A percentile compares a stretch with the other conserved stretches of the same genome.
Conservation (phyloP, 2,113 vertebrate genomes). For the Serilophus lunatus region DNA sequence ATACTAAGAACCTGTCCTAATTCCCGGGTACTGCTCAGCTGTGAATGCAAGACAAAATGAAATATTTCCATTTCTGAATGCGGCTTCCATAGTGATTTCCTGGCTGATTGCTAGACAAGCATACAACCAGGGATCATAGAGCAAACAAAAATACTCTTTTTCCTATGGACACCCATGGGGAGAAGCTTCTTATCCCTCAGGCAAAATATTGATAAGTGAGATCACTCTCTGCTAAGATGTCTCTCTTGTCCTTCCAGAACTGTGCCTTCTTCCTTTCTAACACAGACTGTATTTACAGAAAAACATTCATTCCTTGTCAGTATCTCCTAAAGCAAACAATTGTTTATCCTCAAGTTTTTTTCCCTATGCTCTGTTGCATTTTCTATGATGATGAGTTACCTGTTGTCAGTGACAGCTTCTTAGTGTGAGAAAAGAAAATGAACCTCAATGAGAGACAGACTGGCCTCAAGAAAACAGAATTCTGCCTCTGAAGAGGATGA, state of each 20-base stretch:
- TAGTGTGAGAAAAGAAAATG: constrained; percentile 1
- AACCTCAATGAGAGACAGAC: background rate
- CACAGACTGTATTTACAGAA: background rate
- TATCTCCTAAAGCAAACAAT: constrained; percentile 24
- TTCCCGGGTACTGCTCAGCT: background rate
- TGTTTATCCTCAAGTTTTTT: constrained; percentile 8
- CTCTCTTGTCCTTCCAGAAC: background rate
- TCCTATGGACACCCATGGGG: background rate
- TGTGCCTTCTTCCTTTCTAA: background rate
- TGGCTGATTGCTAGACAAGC: background rate
- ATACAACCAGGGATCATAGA: background rate
- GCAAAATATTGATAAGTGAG: background rate
- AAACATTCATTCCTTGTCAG: background rate
- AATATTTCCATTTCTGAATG: background rate
- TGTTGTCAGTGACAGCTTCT: background rate
- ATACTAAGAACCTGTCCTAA: background rate
- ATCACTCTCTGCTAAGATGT: background rate
- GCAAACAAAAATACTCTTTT: background rate
- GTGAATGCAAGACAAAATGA: background rate
- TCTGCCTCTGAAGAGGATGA: background rate
- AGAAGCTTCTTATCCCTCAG: background rate
- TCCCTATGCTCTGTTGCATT: background rate
- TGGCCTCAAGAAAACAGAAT: background rate
- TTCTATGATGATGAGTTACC: background rate
- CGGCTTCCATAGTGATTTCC: background rate